Evolutionary conservation across 2,797 vertebrate genomes (phyloP).

Genomic region (Myiotriccus ornatus): DNA sequence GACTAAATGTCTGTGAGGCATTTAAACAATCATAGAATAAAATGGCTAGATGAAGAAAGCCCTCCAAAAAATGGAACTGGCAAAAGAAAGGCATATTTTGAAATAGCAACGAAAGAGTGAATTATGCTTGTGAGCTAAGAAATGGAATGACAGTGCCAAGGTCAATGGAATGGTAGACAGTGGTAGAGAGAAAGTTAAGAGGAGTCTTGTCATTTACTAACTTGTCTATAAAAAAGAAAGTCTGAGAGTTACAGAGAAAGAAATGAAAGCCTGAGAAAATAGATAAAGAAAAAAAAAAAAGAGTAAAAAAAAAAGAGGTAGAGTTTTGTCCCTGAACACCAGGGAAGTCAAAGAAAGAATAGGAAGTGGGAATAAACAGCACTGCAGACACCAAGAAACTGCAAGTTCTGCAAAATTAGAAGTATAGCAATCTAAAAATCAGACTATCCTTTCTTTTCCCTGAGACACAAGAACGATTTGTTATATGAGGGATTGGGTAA

Average conservation of each 20-base stretch:
- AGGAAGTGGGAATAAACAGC: background rate
- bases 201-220: background rate
- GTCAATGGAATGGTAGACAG: background rate
- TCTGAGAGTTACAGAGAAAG: background rate
- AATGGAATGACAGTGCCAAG: background rate
- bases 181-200: background rate
- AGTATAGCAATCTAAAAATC: background rate
- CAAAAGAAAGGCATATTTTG: background rate
- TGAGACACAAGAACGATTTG: background rate
- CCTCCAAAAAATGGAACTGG: background rate
- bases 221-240: background rate
- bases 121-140: background rate
- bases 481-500: background rate
- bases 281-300: background rate
- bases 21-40: background rate
- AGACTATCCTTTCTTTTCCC: background rate
- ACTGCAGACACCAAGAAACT: background rate
- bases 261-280: background rate
- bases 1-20: background rate
- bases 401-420: background rate
- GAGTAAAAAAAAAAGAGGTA: no score
- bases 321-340: background rate
- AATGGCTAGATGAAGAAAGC: background rate
- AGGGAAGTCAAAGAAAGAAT: background rate
- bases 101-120: slow-evolving; percentile 6